phyloP scores from a whole-genome alignment of 2,888 invertebrate species.

The Ametastegia equiseti region DNA sequence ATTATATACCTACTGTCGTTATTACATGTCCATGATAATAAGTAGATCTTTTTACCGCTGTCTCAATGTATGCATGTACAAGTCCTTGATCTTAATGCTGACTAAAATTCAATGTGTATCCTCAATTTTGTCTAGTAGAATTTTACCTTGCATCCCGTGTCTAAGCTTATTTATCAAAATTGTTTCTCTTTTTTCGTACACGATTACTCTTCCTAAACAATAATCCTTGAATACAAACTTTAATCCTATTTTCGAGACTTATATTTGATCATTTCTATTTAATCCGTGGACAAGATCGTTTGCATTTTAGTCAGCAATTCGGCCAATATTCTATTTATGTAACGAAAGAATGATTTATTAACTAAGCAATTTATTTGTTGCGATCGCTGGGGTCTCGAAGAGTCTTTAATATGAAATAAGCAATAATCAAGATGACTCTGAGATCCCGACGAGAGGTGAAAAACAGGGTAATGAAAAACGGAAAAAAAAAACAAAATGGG shows the following conservation, averaged over 20 bases:
- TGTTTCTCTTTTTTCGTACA: no score
- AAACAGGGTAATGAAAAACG: constrained; percentile 35
- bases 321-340: no score
- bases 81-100: constrained; percentile 59
- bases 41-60: constrained; percentile 64
- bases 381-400: constrained; percentile 18
- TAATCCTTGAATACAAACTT: neutral
- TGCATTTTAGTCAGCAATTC: no score
- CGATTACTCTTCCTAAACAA: neutral
- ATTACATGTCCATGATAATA: constrained; percentile 55
- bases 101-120: constrained; percentile 57
- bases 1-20: constrained; percentile 50
- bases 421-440: constrained; percentile 28
- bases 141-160: neutral
- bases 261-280: no score
- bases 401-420: no score
- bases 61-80: constrained; percentile 68
- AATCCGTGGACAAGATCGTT: neutral
- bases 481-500: constrained; percentile 18
- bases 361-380: no score
- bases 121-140: constrained; percentile 4
- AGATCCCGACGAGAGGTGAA: constrained; percentile 41
- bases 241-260: no score
- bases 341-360: no score
- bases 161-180: neutral